Evolutionary conservation across 2,797 vertebrate species (phyloP), one percentile per base, ranked within the genome.

Genomic region (Myripristis jacobus): DNA sequence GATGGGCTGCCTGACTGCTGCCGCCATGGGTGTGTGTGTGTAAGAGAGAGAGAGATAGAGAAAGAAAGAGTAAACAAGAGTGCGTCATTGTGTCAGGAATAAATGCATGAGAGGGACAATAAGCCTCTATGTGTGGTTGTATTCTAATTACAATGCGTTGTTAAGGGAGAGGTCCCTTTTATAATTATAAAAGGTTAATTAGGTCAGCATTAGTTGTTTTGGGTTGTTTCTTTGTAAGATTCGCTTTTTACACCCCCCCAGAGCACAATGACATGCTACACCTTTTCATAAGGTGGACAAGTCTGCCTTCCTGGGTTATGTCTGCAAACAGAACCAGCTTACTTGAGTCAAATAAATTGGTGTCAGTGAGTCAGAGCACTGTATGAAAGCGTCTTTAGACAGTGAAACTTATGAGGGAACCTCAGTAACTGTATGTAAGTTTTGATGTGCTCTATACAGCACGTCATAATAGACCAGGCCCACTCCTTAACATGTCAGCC

Each of bases 261-360:
- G 58, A 65, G 64, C 62, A 54, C 66, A 75, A 62, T 36, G 34
- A 76, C 50, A 31, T 41, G 36, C 29, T 36, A 29, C 54, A 64
- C 60, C 51, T 70, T 84, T 79, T 73, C 41, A 66, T 65, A 71
- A 48, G 25, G 58, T 22, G 65, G 67, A 79, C 62, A 62, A 24
- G 66, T 62, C 48, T 51, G 55, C 31, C 62, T 36, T 74, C 70
- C 81, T 90, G 84, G 73, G 83, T 83, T 82, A 55, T 83, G 78
- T 88, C 80, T 77, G 43, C 65, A 70, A 65, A 79, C 75, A 51
- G 46, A 85, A 62, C 56, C 58, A 22, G 60, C 70, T 70, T 59
- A 27, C 73, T 52, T 58, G 34, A 71, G 54, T 52, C 41, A 70
- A 75, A 81, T 63, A 70, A 71, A 54, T 61, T 13, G 60, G 34